phyloP scores from a whole-genome alignment of 2,113 vertebrate species.

The Rhipidura dahli region DNA sequence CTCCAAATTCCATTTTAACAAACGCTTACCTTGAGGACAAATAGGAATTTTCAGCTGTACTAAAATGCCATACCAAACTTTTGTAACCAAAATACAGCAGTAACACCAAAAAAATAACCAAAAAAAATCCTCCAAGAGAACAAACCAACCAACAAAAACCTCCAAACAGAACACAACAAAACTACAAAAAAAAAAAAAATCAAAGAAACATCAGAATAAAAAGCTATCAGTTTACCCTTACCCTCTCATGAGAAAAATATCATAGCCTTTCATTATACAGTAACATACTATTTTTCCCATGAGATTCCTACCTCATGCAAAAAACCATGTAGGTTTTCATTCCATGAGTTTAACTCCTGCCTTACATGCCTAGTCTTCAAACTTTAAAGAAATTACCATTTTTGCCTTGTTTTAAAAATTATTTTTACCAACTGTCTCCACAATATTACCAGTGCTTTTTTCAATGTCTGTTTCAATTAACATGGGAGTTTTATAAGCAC shows the following conservation, averaged over 20 bases:
- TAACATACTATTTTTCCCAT: neutral
- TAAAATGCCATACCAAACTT: neutral
- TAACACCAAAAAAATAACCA: neutral
- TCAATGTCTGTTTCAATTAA: neutral
- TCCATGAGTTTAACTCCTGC: neutral
- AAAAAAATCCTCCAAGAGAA: neutral
- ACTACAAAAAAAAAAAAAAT: neutral
- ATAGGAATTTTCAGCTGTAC: neutral
- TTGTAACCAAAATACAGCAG: neutral
- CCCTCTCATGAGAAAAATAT: neutral
- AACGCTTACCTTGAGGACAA: neutral
- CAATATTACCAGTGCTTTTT: neutral
- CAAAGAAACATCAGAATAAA: neutral
- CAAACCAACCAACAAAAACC: neutral
- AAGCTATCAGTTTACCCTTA: neutral
- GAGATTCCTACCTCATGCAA: neutral
- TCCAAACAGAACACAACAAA: neutral
- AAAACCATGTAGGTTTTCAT: accelerated
- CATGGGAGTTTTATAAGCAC: neutral
- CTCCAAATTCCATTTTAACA: neutral
- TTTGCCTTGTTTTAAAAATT: neutral
- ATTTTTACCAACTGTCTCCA: neutral
- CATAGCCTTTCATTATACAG: neutral
- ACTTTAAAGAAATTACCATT: neutral
- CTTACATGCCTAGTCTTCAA: neutral